These are phyloP conservation scores for Tryphoninae sp. DNA, from an alignment of 2,888 invertebrate genomes.

Conservation along the genomic window DNA sequence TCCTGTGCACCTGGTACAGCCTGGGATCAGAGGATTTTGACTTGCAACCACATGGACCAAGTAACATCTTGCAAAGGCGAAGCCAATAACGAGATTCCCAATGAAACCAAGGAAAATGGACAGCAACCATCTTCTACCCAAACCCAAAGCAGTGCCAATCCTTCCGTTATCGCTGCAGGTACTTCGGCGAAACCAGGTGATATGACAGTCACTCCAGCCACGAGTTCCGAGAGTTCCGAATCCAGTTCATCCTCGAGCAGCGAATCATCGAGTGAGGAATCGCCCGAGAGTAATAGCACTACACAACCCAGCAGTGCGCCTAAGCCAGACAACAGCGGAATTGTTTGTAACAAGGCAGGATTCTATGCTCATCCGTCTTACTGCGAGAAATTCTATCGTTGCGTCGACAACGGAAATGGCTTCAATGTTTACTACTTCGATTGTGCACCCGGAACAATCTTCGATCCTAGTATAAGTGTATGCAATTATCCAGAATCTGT, in stretches of 20 bases:
- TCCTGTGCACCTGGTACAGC: slow-evolving; percentile 89
- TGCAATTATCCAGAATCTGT: slow-evolving; percentile 87
- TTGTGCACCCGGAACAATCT: slow-evolving; percentile 88
- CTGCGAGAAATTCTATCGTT: slow-evolving; percentile 87
- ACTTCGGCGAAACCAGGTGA: slow-evolving; percentile 27
- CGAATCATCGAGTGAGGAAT: slow-evolving; percentile 40
- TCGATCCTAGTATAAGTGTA: slow-evolving; percentile 86
- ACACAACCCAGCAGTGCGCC: slow-evolving; percentile 58
- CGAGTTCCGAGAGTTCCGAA: slow-evolving; percentile 25
- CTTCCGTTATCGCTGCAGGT: not conserved
- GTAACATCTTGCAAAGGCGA: slow-evolving; percentile 71
- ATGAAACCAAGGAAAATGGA: slow-evolving; percentile 31
- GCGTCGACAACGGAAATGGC: slow-evolving; percentile 85
- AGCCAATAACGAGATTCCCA: slow-evolving; percentile 52
- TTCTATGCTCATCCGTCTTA: slow-evolving; percentile 85
- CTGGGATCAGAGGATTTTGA: slow-evolving; percentile 87
- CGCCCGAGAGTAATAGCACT: slow-evolving; percentile 48
- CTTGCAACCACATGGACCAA: slow-evolving; percentile 85
- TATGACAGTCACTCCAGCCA: slow-evolving; percentile 10
- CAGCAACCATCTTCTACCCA: slow-evolving; percentile 20
- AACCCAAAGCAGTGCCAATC: slow-evolving; percentile 24
- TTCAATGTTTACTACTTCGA: slow-evolving; percentile 86
- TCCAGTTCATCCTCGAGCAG: slow-evolving; percentile 37
- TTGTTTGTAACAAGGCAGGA: slow-evolving; percentile 83
- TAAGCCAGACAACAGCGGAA: slow-evolving; percentile 70